Base-by-base conservation (phyloP, 2,113 vertebrate species). In the Gadus macrocephalus region DNA sequence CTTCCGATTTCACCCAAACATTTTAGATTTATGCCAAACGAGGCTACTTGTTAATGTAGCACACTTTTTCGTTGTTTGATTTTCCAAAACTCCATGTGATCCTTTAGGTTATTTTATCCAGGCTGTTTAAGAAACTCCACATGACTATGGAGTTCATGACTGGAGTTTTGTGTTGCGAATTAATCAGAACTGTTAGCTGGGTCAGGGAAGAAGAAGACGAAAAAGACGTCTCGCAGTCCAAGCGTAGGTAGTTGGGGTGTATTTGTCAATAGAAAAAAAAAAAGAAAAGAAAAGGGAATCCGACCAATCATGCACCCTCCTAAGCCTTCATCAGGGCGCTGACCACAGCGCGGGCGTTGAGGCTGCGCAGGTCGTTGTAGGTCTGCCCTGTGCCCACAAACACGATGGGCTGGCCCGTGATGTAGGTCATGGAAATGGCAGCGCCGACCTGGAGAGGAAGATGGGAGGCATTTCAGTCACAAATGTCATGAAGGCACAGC, bases 391-490 rank as follows among this genome's bases (percentile, higher is more conserved):
- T 99, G 74, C 97, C 97, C 71, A 99, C 96, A 22, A 99, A 99
- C 79, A 98, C 95, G 0, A 99, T 99, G 55, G 97, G 97, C 87
- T 98, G 98, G 83, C 95, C 96, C 1, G 97, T 99, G 92, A 96
- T 99, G 92, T 98, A 99, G 1, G 97, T 98, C 97, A 99, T 98
- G 73, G 97, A 99, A 85, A 98, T 98, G 76, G 97, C 97, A 2
- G 97, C 97, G 0, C 97, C 97, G 0, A 98, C 97, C 97, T 99
- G 86, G 9, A 72, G 63, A 31, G 53, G 59, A 0, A 61, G 78
- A 25, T 79, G 15, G 77, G 55, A 1, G 67, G 58, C 61, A 73
- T 16, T 15, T 28, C 55, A 20, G 17, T 20, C 9, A 61, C 4
- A 59, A 56, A 56, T 15, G 53, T 17, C 15, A 59, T 59, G 58